A percentile compares a stretch with the other conserved stretches of the same genome.
These are phyloP conservation scores for Aporrectodea caliginosa DNA, from an alignment of 1,140 invertebrate species.

Conservation along the genomic window DNA sequence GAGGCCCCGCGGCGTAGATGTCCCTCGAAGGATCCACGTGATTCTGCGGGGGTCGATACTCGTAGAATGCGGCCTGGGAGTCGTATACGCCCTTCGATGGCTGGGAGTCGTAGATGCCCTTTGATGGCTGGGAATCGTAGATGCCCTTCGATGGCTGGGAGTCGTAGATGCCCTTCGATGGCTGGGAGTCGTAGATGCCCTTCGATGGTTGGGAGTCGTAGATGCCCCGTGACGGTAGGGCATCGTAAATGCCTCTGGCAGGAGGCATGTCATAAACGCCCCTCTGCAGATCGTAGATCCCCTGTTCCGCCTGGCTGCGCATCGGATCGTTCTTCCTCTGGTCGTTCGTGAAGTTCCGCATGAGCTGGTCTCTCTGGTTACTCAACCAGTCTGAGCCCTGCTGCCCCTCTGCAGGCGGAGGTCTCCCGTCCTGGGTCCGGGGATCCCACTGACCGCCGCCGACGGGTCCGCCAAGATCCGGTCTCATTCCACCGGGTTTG, in stretches of 20 bases:
- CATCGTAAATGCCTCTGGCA: neutral
- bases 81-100: neutral
- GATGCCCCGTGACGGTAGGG: neutral
- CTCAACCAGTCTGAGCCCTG: neutral
- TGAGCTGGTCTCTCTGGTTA: neutral
- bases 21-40: too few relatives aligned
- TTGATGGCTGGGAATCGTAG: neutral
- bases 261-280: neutral
- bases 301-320: neutral
- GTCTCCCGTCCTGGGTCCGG: too few relatives aligned
- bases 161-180: neutral
- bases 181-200: neutral
- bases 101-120: neutral
- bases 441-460: too few relatives aligned
- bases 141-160: neutral
- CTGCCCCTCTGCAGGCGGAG: neutral
- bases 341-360: neutral
- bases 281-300: neutral
- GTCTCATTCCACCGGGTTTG: too few relatives aligned
- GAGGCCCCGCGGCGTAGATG: too few relatives aligned
- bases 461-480: too few relatives aligned
- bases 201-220: neutral
- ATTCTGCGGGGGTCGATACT: too few relatives aligned
- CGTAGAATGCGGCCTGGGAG: too few relatives aligned
- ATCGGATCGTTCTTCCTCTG: neutral